Percentiles rank a stretch among this genome's conserved stretches.
phyloP scores from a whole-genome alignment of 2,113 vertebrate species.

The Platichthys stellatus region DNA sequence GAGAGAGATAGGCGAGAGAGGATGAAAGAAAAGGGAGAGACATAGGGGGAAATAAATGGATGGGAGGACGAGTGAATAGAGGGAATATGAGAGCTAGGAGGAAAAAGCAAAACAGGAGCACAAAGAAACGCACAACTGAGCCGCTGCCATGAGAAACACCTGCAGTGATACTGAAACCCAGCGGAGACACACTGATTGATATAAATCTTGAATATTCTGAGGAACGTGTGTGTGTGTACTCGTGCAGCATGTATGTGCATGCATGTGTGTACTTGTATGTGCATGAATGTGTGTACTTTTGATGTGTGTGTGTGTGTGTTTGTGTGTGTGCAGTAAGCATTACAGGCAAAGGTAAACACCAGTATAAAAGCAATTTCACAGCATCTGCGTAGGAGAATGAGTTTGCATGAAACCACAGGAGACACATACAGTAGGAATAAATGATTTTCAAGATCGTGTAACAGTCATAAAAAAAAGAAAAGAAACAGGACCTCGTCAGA shows the following conservation, averaged over 20 bases:
- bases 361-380: constrained; percentile 68
- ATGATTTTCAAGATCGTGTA: constrained; percentile 12
- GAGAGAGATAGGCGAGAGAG: not conserved
- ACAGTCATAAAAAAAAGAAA: not conserved
- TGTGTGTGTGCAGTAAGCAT: not conserved
- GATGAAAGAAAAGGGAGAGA: not conserved
- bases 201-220: constrained; percentile 8
- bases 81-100: not conserved
- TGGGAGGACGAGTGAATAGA: not conserved
- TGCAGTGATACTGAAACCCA: constrained; percentile 29
- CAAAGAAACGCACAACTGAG: not conserved
- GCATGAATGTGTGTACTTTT: not conserved
- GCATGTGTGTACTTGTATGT: not conserved
- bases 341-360: constrained; percentile 45
- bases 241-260: not conserved
- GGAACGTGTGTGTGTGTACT: not conserved
- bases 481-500: constrained; percentile 17
- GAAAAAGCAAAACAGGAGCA: not conserved
- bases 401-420: constrained; percentile 43
- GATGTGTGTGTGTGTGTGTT: not conserved
- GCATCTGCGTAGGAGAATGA: constrained; percentile 52
- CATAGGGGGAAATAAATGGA: not conserved
- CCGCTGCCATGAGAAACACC: constrained; percentile 20
- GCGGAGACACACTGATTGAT: constrained; percentile 2
- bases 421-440: constrained; percentile 22